Percentiles rank a stretch among this genome's conserved stretches.
These are phyloP conservation scores for Petroica traversi DNA, from an alignment of 2,113 vertebrate species.

Conservation along the genomic window DNA sequence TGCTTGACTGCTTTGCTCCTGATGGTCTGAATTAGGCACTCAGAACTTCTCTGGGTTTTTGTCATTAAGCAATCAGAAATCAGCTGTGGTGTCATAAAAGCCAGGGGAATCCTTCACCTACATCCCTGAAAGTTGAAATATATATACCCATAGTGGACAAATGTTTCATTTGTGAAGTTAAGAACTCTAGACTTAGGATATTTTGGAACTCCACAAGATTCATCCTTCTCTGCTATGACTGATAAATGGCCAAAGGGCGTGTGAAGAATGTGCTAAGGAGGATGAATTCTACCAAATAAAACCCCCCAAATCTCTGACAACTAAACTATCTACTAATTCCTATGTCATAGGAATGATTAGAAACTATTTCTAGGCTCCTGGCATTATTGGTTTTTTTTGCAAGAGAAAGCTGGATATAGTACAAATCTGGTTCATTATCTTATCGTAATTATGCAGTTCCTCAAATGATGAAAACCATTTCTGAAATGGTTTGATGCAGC, in stretches of 20 bases:
- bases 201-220: not conserved
- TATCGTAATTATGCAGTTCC: not conserved
- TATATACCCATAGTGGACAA: not conserved
- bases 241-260: not conserved
- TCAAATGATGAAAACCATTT: not conserved
- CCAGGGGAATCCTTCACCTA: not conserved
- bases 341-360: not conserved
- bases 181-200: not conserved
- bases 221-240: not conserved
- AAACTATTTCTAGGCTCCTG: not conserved
- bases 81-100: not conserved
- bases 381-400: not conserved
- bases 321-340: not conserved
- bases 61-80: not conserved
- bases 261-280: not conserved
- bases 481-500: not conserved
- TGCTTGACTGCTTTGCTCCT: not conserved
- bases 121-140: not conserved
- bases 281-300: not conserved
- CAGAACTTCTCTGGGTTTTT: not conserved
- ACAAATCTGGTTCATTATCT: not conserved
- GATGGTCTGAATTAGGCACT: not conserved
- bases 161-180: not conserved
- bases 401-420: not conserved
- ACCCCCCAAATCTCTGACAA: fast-evolving